Evolutionary conservation across 2,113 vertebrate genomes (phyloP).

Genomic region (Abramis brama): DNA sequence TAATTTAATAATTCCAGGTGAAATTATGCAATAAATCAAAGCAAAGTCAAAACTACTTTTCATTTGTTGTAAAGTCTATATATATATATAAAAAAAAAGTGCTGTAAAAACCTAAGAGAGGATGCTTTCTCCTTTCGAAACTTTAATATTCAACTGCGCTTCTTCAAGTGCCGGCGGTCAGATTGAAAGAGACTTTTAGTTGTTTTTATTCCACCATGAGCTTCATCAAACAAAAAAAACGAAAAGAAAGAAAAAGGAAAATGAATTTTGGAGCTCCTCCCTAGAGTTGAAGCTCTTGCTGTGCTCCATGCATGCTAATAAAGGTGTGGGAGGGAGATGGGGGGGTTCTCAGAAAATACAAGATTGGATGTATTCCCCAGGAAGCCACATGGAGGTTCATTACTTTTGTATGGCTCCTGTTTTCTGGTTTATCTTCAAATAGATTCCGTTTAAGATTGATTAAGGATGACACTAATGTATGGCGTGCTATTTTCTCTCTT

Average conservation of each 20-base stretch:
- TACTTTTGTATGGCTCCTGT: slow-evolving; percentile 53
- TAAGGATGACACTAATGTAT: slow-evolving; percentile 55
- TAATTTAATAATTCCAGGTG: neutral
- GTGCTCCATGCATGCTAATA: slow-evolving; percentile 58
- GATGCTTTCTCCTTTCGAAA: neutral
- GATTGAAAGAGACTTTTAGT: slow-evolving; percentile 26
- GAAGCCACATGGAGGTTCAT: slow-evolving; percentile 53
- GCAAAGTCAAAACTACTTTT: neutral
- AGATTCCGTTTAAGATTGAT: slow-evolving; percentile 53
- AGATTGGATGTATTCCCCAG: slow-evolving; percentile 58
- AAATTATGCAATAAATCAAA: slow-evolving; percentile 11
- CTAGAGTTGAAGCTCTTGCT: slow-evolving; percentile 41
- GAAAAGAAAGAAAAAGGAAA: slow-evolving; percentile 37
- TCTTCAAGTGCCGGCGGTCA: slow-evolving; percentile 30
- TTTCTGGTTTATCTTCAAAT: slow-evolving; percentile 49
- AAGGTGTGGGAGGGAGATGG: slow-evolving; percentile 51
- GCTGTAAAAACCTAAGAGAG: neutral
- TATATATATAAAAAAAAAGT: too few relatives aligned
- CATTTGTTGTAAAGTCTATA: neutral
- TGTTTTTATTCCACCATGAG: slow-evolving; percentile 45
- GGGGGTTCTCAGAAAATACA: slow-evolving; percentile 31
- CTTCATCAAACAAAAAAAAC: slow-evolving; percentile 34
- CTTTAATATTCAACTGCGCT: slow-evolving; percentile 26
- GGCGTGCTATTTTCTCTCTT: slow-evolving; percentile 48
- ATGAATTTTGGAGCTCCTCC: slow-evolving; percentile 51